Evolutionary conservation across 2,888 invertebrate species (phyloP), one percentile per base, ranked within the genome.

Genomic region (Salpingus planirostris): DNA sequence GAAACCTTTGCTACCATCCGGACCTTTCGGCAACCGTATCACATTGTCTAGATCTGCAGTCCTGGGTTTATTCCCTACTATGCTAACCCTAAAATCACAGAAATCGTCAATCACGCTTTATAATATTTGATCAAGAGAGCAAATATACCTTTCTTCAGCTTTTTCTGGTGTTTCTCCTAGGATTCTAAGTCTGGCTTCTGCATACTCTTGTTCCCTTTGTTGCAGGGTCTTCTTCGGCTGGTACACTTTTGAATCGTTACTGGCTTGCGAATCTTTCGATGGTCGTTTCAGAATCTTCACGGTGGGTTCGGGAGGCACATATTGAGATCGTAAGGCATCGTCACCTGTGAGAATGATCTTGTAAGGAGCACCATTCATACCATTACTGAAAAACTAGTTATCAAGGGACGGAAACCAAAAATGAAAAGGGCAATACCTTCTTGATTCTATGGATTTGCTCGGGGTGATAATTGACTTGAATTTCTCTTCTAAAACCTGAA

Each of bases 201-300:
- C 91, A 59, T 95, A 95, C 57, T 91, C 93, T 57, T 89, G 88
- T 64, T 92, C 91, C 50, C 93, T 74, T 73, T 95, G 87, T 65
- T 86, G 80, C 25, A 87, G 65, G 24, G 87, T 82, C 65, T 88
- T 87, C 35, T 87, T 82, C 22, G 86, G 87, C 47, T 82, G 80
- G 49, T 70, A 69, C 26, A 75, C 74, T 49, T 80, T 83, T 27
- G 71, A 64, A 50, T 81, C 83, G 21, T 76, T 78, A 50, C 78
- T 77, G 13, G 71, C 70, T 12, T 44, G 57, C 25, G 49, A 43
- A 40, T 59, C 58, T 44, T 60, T 60, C n/a, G 74, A 68, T 1
- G 83, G 83, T 43, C 83, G 67, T 56, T 86, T 85, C 39, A 90
- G 65, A 53, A 90, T 89, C 64, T 86, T 87, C 18, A 90, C 87